Evolutionary conservation across 2,888 invertebrate genomes (phyloP).

Genomic region (Eilema caniola): DNA sequence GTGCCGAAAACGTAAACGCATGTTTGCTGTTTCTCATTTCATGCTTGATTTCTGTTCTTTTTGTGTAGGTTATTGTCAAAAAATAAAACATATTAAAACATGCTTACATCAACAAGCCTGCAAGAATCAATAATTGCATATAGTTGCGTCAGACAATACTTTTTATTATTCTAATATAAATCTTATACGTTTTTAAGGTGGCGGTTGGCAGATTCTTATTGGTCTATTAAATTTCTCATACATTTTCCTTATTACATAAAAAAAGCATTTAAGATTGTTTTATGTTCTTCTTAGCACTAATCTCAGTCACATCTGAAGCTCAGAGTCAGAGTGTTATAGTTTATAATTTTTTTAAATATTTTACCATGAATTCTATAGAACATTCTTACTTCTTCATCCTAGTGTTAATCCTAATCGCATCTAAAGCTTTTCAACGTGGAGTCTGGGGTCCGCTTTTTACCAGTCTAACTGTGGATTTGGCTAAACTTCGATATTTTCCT

Average conservation of each 20-base stretch:
- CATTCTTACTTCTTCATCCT: too few relatives aligned
- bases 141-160: conserved; percentile 14
- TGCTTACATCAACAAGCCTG: background rate
- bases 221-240: background rate
- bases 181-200: background rate
- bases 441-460: too few relatives aligned
- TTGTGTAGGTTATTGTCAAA: background rate
- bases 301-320: too few relatives aligned
- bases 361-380: too few relatives aligned
- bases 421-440: too few relatives aligned
- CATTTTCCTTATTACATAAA: background rate
- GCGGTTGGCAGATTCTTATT: background rate
- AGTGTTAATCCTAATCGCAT: too few relatives aligned
- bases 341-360: too few relatives aligned
- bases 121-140: background rate
- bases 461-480: too few relatives aligned
- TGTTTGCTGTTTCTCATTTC: background rate
- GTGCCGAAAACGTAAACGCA: background rate
- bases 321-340: too few relatives aligned
- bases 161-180: background rate
- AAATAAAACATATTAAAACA: background rate
- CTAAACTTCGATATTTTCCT: too few relatives aligned
- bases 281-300: too few relatives aligned
- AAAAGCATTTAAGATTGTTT: background rate
- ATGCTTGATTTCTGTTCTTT: background rate